Conservation (phyloP, 2,797 vertebrate species). For the Hoplostethus atlanticus region DNA sequence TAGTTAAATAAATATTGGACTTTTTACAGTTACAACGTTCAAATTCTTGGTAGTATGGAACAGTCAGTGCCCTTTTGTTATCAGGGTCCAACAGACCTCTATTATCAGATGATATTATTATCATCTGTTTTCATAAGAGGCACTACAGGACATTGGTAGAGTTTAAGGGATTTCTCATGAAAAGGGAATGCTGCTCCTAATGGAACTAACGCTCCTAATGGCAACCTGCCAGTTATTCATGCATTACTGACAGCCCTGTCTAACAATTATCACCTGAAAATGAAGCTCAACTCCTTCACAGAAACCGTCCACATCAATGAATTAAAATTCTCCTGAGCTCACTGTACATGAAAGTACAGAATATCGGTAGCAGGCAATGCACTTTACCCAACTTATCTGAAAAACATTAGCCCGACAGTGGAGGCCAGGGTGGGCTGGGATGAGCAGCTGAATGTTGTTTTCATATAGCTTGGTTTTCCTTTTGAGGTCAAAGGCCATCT, state of each 20-base stretch:
- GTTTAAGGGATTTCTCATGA: slow-evolving; percentile 36
- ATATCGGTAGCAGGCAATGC: neutral
- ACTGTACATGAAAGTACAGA: neutral
- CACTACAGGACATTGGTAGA: slow-evolving; percentile 28
- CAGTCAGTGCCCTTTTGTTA: slow-evolving; percentile 47
- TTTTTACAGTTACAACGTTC: neutral
- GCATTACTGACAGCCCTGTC: neutral
- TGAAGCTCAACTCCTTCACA: neutral
- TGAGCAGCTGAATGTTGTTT: slow-evolving; percentile 32
- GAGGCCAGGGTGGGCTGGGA: slow-evolving; percentile 4
- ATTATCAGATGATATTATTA: slow-evolving; percentile 31
- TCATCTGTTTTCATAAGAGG: slow-evolving; percentile 46
- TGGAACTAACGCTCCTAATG: neutral
- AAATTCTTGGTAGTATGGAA: slow-evolving; percentile 2
- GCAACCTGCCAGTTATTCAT: neutral
- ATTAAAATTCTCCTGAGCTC: neutral
- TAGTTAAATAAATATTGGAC: neutral
- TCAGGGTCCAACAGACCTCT: slow-evolving; percentile 52
- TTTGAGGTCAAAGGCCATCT: slow-evolving; percentile 28
- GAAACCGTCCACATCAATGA: neutral
- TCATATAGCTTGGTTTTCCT: slow-evolving; percentile 34
- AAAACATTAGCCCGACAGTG: neutral
- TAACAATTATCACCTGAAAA: neutral
- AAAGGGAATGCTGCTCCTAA: neutral
- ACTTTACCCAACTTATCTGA: neutral